phyloP scores from a whole-genome alignment of 2,113 vertebrate species.

The Hemicordylus capensis region DNA sequence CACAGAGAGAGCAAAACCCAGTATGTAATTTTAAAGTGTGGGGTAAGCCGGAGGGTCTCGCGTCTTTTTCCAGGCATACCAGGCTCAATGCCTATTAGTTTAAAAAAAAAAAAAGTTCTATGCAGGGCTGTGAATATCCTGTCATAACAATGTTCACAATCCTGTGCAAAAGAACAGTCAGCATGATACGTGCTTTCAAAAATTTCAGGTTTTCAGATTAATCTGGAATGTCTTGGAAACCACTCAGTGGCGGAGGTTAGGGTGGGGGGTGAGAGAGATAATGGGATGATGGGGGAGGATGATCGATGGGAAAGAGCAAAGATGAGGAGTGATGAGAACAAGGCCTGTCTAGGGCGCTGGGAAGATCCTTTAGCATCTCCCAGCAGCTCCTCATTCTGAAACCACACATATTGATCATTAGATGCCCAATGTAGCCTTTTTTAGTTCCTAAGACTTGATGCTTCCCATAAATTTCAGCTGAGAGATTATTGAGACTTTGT shows the following conservation, averaged over 20 bases:
- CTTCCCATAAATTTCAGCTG: background rate
- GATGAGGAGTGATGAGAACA: background rate
- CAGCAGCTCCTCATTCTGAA: background rate
- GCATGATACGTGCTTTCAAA: background rate
- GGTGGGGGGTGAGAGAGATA: background rate
- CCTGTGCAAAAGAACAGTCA: background rate
- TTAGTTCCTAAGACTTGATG: background rate
- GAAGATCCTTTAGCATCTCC: background rate
- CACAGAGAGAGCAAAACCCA: background rate
- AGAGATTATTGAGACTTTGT: no score
- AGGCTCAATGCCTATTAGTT: background rate
- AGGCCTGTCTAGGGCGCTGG: background rate
- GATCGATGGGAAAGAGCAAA: background rate
- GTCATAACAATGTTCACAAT: background rate
- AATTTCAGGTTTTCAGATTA: background rate
- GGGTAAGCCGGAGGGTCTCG: background rate
- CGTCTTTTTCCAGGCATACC: background rate
- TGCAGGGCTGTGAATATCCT: no score
- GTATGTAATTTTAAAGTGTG: background rate
- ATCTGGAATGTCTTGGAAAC: background rate
- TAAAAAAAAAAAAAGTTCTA: background rate
- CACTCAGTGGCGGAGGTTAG: background rate
- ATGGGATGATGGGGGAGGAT: background rate
- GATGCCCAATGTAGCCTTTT: background rate
- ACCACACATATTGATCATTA: background rate